phyloP scores from a whole-genome alignment of 1,140 invertebrate genomes.

The Condylostylus longicornis region DNA sequence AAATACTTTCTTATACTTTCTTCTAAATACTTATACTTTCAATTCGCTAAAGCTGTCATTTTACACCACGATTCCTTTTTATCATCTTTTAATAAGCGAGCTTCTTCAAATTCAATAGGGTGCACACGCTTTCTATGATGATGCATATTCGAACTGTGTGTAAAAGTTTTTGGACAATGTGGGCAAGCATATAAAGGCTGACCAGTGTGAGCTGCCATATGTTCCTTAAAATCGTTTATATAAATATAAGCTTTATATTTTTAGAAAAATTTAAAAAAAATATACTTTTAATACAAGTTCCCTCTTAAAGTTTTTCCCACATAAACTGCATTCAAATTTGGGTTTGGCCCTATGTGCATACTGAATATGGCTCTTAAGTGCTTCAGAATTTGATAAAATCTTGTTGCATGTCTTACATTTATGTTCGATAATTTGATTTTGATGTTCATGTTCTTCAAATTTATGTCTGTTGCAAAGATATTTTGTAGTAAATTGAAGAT shows the following conservation, averaged over 20 bases:
- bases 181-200: slow-evolving; percentile 28
- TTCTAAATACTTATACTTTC: too few species aligned
- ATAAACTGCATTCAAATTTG: slow-evolving; percentile 24
- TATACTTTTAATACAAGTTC: slow-evolving; percentile 12
- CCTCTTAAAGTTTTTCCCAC: slow-evolving; percentile 25
- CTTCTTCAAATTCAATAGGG: slow-evolving; percentile 22
- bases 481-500: too few species aligned
- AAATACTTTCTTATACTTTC: too few species aligned
- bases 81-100: too few species aligned
- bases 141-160: slow-evolving; percentile 29
- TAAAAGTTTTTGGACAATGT: slow-evolving; percentile 27
- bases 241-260: background rate
- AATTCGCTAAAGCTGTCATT: too few species aligned
- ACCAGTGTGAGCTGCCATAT: slow-evolving; percentile 31
- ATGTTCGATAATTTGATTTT: slow-evolving; percentile 18
- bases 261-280: background rate
- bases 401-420: slow-evolving; percentile 21
- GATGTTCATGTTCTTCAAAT: slow-evolving; percentile 19
- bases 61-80: too few species aligned
- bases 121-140: slow-evolving; percentile 28
- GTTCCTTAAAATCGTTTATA: slow-evolving; percentile 12
- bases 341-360: slow-evolving; percentile 23
- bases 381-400: slow-evolving; percentile 16
- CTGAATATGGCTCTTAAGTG: slow-evolving; percentile 20
- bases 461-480: slow-evolving; percentile 27